These are phyloP conservation scores for Hirundo rustica DNA, from an alignment of 2,797 vertebrate genomes.

Conservation along the genomic window DNA sequence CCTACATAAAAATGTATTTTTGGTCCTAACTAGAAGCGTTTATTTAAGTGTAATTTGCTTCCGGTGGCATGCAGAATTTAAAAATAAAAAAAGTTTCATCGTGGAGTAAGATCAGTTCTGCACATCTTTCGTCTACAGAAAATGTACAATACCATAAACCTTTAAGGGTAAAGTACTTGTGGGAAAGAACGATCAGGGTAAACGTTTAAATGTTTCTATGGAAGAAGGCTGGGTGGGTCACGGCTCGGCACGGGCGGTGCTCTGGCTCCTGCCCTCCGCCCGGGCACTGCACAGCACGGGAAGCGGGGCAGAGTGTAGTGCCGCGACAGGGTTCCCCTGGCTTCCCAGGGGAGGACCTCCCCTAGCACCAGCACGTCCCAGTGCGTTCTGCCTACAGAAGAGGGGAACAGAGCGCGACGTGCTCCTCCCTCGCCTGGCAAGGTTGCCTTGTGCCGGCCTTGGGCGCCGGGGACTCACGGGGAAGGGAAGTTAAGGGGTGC, in stretches of 20 bases:
- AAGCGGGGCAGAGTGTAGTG: background rate
- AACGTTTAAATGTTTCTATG: fast-evolving
- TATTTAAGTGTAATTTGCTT: background rate
- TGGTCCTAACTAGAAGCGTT: background rate
- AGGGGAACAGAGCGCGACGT: background rate
- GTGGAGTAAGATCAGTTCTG: background rate
- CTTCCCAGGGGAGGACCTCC: background rate
- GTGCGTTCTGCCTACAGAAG: background rate
- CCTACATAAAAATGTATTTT: background rate
- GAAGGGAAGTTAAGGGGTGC: background rate
- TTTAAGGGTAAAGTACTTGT: background rate
- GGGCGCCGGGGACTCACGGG: background rate
- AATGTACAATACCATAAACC: background rate
- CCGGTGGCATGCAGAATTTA: background rate
- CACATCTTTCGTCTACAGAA: background rate
- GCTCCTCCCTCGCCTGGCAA: background rate
- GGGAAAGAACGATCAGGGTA: background rate
- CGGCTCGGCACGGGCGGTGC: background rate
- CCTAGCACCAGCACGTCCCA: background rate
- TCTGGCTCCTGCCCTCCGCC: background rate
- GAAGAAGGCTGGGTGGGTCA: background rate
- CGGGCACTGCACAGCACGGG: background rate
- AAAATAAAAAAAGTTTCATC: background rate
- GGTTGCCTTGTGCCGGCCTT: background rate
- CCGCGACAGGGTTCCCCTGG: background rate